Base-by-base conservation (phyloP, 92 coral and sea anemone genomes). In the Galaxea fascicularis region DNA sequence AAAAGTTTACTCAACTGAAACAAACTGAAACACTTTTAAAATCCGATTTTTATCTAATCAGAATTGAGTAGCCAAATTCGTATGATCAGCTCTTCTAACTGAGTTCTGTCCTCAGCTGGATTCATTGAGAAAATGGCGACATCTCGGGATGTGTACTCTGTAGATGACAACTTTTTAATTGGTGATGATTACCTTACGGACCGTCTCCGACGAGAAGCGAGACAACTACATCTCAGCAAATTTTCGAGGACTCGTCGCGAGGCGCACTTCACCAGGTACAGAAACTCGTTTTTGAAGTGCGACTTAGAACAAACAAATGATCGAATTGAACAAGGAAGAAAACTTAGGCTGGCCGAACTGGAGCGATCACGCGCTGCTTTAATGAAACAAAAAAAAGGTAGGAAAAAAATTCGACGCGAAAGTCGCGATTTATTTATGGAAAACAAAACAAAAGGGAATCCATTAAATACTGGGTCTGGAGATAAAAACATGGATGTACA, bases 141-240 rank as follows among this genome's bases (percentile, higher is more conserved):
- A 1, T 70, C 85, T 47, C 91, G 71, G 8, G 83, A 63, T 7
- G 80, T 78, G 5, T 82, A 82, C 57, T 75, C 81, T 0, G 92
- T 85, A 57, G 90, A 92, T 47, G 90, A 85, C 82, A 89, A 89
- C 74, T 92, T 92, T 78, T 66, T 90, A 5, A 78, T 93, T 31
- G 94, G 88, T 1, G 73, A 87, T 7, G 94, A 82, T 28, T 16
- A 30, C 20, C 65, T 59, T 45, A 71, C 85, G 28, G 91, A 92
- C 26, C 88, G 95, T 41, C 72, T 92, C 28, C 95, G 95, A 8
- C 87, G 89, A 62, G 98, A 94, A 15, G 89, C 95, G 14, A 84
- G 95, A 44, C 95, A 89, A 73, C 94, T 94, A 35, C 95, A 87
- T 47, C 89, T 76, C 27, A 94, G 98, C 58, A 73, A 85, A 57